Base-by-base conservation (phyloP, 2,113 vertebrate species). In the Meleagris gallopavo region DNA sequence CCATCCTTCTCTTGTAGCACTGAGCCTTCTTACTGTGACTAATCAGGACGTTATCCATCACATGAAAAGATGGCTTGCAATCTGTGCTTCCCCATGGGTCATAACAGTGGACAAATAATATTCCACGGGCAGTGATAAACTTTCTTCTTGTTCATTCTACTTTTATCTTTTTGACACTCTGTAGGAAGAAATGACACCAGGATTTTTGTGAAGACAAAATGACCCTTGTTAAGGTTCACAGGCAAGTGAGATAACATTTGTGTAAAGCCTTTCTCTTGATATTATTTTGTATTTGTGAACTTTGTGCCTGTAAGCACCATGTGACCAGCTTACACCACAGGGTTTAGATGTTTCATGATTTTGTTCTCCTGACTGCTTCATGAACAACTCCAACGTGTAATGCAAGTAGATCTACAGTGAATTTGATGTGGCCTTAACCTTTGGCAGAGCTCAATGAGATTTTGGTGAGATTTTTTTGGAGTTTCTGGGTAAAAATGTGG, bases 361-460 rank as follows among this genome's bases (percentile, higher is more conserved):
- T 34, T 84, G 13, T 71, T 86, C 57, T 74, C 57, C 66, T 72
- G 27, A 54, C n/a, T 81, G 24, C 45, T 86, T 55, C 41, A 38
- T 6, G n/a, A 10, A 8, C 0, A 0, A 24, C 77, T 85, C 18
- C 43, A 83, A 7, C 38, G 25, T 46, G 25, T 19, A 41, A 11
- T 38, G 13, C 22, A 69, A n/a, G 75, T 27, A 55, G 14, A 25
- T 52, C 16, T 64, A 27, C 38, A 24, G 25, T 38, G 20, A 45
- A 22, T 69, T 58, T 58, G 38, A 71, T 30, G 27, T n/a, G 48
- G 30, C 24, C 18, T 48, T 88, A 34, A 24, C 15, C 16, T 24
- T 74, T 78, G 41, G n/a, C 41, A 62, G 21, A 84, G 15, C 32
- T 24, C 43, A n/a, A 11, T 62, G 14, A 36, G 10, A 62, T 64